Percentiles rank a stretch among this genome's conserved stretches.
phyloP scores from a whole-genome alignment of 2,113 vertebrate species.

The Capra hircus region DNA sequence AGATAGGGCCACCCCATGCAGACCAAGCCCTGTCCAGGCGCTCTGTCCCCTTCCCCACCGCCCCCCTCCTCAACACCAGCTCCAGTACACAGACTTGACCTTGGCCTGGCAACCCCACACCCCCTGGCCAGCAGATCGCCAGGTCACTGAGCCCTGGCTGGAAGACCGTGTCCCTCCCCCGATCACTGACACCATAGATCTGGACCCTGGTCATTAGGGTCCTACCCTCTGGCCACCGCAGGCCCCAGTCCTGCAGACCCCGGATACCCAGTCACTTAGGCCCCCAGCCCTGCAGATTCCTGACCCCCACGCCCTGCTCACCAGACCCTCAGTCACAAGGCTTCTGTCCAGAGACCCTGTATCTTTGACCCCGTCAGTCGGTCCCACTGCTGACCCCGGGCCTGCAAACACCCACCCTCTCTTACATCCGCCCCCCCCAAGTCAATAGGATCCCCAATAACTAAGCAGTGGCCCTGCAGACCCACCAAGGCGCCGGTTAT shows the following conservation, averaged over 20 bases:
- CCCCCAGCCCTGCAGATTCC: background rate
- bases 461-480: background rate
- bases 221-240: background rate
- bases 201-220: background rate
- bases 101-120: no score
- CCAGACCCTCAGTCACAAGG: background rate
- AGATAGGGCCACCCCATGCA: no score
- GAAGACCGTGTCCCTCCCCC: background rate
- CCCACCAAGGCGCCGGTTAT: background rate
- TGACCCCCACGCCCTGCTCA: accelerated
- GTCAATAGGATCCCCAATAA: background rate
- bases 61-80: no score
- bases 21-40: background rate
- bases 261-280: background rate
- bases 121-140: background rate
- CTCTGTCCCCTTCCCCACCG: no score
- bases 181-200: background rate
- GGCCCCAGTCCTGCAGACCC: background rate
- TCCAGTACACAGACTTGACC: no score
- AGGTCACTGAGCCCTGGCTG: background rate
- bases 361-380: background rate
- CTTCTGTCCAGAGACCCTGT: background rate
- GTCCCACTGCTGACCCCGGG: background rate
- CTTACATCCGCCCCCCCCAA: background rate
- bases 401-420: background rate